These are phyloP conservation scores for Andrena fulva DNA, from an alignment of 2,888 invertebrate genomes.

Conservation along the genomic window DNA sequence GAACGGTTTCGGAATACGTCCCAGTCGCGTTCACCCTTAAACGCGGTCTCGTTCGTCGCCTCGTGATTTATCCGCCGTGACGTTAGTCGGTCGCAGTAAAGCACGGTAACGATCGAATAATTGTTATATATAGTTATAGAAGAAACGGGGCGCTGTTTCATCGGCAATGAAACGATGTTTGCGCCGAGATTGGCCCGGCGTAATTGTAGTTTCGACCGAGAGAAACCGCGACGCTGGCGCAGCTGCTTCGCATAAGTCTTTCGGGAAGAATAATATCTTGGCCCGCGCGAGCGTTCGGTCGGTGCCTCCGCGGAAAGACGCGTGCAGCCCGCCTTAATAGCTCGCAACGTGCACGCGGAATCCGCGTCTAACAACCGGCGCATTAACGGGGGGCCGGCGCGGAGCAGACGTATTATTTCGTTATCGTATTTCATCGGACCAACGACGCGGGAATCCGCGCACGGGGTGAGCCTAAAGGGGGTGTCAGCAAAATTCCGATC, in stretches of 20 bases:
- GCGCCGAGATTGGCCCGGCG: constrained; percentile 69
- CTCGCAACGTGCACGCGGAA: constrained; percentile 34
- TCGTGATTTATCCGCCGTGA: constrained; percentile 38
- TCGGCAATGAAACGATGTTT: constrained; percentile 61
- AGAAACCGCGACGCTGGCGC: constrained; percentile 65
- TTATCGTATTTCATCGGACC: constrained; percentile 14
- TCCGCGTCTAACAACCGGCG: constrained; percentile 43
- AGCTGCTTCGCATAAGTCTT: constrained; percentile 82
- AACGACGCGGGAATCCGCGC: background rate
- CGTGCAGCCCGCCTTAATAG: constrained; percentile 59
- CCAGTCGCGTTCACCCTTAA: background rate
- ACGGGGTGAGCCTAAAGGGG: background rate
- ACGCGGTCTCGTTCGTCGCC: constrained; percentile 19
- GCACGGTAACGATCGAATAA: constrained; percentile 57
- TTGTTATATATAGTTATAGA: constrained; percentile 53
- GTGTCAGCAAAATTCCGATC: background rate
- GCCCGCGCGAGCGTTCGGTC: constrained; percentile 72
- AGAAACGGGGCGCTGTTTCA: constrained; percentile 52
- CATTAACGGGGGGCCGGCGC: constrained; percentile 16
- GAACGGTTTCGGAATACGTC: constrained; percentile 2
- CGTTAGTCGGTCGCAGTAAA: constrained; percentile 40
- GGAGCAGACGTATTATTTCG: constrained; percentile 7
- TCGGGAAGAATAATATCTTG: constrained; percentile 79
- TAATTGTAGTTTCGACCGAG: constrained; percentile 53
- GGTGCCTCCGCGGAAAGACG: constrained; percentile 62